Percentiles rank a stretch among this genome's conserved stretches.
Conservation (phyloP, 1,140 invertebrate genomes). For the Gryllus bimaculatus region DNA sequence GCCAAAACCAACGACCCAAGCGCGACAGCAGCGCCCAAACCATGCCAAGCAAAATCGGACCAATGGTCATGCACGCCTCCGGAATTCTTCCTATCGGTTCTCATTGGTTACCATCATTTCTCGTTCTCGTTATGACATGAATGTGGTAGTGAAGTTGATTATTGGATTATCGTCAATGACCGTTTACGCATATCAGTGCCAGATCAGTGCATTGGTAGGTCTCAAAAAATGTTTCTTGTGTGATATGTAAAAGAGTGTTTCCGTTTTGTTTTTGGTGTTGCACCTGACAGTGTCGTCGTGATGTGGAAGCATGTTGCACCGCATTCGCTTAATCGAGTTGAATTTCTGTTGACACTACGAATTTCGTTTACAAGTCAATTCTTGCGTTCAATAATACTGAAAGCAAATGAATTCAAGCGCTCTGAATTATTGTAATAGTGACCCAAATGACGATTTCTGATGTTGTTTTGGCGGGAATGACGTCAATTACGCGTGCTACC, state of each 20-base stretch:
- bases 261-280: background rate
- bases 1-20: too few relatives aligned
- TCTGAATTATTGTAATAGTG: too few relatives aligned
- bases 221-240: background rate
- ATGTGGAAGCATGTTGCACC: background rate
- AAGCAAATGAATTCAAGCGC: too few relatives aligned
- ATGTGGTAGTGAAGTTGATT: background rate
- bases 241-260: background rate
- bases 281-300: background rate
- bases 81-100: conserved; percentile 3
- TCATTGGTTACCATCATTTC: background rate
- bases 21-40: background rate
- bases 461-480: too few relatives aligned
- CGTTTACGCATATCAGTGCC: too few relatives aligned
- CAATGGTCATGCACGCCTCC: background rate
- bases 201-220: too few relatives aligned
- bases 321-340: background rate
- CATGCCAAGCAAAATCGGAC: background rate
- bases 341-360: background rate
- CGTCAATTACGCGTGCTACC: too few relatives aligned
- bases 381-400: too few relatives aligned
- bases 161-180: background rate
- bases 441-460: too few relatives aligned
- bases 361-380: background rate
- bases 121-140: conserved; percentile 1